Conservation (phyloP, 2,888 invertebrate species). For the Girardia tigrina region DNA sequence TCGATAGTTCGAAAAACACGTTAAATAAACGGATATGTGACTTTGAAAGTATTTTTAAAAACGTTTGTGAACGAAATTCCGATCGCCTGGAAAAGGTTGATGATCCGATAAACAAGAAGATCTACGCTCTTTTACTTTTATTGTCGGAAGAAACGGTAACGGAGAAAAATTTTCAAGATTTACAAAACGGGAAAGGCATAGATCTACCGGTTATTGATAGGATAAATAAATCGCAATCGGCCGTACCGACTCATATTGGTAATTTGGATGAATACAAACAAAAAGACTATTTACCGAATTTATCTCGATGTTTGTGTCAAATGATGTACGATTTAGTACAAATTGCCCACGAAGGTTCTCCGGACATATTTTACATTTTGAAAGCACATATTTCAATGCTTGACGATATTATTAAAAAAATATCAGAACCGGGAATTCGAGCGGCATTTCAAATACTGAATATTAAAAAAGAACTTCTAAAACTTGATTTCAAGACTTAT, state of each 20-base stretch:
- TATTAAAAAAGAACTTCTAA: neutral
- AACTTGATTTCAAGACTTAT: neutral
- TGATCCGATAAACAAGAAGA: neutral
- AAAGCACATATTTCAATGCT: neutral
- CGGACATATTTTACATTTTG: neutral
- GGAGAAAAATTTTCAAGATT: neutral
- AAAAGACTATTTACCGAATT: constrained; percentile 16
- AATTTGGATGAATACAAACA: neutral
- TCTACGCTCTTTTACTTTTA: neutral
- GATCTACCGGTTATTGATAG: neutral
- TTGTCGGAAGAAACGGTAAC: neutral
- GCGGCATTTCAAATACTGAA: neutral
- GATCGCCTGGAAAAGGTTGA: neutral
- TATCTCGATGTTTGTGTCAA: neutral
- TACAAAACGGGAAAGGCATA: neutral
- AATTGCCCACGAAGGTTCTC: neutral
- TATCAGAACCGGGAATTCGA: neutral
- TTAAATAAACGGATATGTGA: neutral
- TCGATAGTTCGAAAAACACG: neutral
- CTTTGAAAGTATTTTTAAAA: constrained; percentile 1
- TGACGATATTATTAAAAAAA: neutral
- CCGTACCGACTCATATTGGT: constrained; percentile 5
- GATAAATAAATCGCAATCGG: neutral
- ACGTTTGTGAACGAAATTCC: neutral
- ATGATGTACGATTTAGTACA: constrained; percentile 11